Evolutionary conservation across 2,888 invertebrate species (phyloP), one percentile per base, ranked within the genome.

Genomic region (Hypena proboscidalis): DNA sequence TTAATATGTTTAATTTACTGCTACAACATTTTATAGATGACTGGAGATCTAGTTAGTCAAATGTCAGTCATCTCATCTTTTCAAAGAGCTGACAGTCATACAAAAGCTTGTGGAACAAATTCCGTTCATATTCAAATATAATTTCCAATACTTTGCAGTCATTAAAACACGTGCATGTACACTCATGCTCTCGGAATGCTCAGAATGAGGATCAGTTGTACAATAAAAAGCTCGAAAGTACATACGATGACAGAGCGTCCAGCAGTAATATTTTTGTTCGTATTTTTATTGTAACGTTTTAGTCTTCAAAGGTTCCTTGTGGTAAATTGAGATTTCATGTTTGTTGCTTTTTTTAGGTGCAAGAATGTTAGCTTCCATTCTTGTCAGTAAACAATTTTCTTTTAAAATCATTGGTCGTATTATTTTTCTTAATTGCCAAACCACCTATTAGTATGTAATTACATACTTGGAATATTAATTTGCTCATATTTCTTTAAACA

Each of bases 111-210:
- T 49, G 43, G 43, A 38, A 58, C 37, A 46, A 43, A 64, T 58
- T 54, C 55, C 50, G 44, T 68, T 72, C 66, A 66, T 70, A 73
- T 75, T 77, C 64, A 65, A 74, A 74, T 70, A 64, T 57, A 62
- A 67, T 67, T 67, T 61, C 31, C 42, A 67, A 65, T 70, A 54
- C 54, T 54, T 57, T 57, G 47, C 58, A 60, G 54, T 51, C 55
- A 60, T 48, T 58, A 66, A 71, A 65, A 76, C 79, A 79, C 82
- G 78, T 83, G 80, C 68, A 68, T 52, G 39, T 50, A 68, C 67
- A 75, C 67, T 84, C 84, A 83, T 77, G 69, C 66, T 48, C 63
- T 76, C 58, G 85, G 85, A 77, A 85, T 84, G 80, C 55, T 67
- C 70, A 74, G 74, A 74, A 80, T 80, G 71, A 56, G 62, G 69